Evolutionary conservation across 2,888 invertebrate species (phyloP).

Genomic region (Caenorhabditis sp.): DNA sequence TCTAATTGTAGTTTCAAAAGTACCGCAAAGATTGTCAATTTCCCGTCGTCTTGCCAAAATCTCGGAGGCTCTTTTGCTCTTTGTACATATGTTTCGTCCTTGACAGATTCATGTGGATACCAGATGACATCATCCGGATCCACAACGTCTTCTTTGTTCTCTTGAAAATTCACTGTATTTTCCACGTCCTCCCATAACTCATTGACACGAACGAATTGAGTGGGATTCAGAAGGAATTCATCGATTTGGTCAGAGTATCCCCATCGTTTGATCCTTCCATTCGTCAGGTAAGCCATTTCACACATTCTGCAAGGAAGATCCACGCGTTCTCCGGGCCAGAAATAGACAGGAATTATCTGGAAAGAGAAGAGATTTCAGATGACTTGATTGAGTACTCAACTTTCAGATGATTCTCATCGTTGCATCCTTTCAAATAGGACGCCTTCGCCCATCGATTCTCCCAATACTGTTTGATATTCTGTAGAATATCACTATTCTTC

Average conservation of each 20-base stretch:
- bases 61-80: constrained; percentile 20
- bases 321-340: constrained; percentile 74
- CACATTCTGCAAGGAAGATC: constrained; percentile 74
- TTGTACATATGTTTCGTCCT: constrained; percentile 10
- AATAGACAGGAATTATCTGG: constrained; percentile 74
- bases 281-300: constrained; percentile 62
- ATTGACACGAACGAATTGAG: constrained; percentile 51
- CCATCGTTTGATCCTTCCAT: constrained; percentile 76
- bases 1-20: not conserved
- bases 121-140: constrained; percentile 44
- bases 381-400: not conserved
- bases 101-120: constrained; percentile 14
- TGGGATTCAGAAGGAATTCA: constrained; percentile 66
- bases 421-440: constrained; percentile 45
- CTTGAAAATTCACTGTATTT: constrained; percentile 27
- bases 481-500: constrained; percentile 37
- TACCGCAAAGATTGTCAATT: constrained; percentile 64
- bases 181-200: constrained; percentile 52
- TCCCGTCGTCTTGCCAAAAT: constrained; percentile 69
- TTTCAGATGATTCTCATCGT: constrained; percentile 43
- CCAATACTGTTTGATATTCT: constrained; percentile 55
- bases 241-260: constrained; percentile 63
- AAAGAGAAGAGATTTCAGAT: not conserved
- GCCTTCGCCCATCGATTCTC: constrained; percentile 62
- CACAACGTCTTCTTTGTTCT: not conserved